Conservation (phyloP, 2,113 vertebrate species). For the Chaenocephalus aceratus region DNA sequence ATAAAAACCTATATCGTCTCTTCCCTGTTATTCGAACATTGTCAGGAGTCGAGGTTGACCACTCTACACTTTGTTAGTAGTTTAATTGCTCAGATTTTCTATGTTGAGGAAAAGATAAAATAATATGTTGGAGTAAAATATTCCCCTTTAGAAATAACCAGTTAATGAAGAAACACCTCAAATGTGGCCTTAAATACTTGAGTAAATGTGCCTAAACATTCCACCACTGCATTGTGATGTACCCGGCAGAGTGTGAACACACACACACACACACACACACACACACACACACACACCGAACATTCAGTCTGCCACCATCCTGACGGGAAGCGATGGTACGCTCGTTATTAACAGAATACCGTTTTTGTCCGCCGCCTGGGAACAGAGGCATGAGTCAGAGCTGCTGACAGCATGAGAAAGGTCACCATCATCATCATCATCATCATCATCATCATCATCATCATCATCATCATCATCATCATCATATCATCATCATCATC, state of each 20-base stretch:
- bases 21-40: background rate
- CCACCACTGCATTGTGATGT: background rate
- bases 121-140: background rate
- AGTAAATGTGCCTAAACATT: background rate
- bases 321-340: background rate
- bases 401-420: constrained; percentile 51
- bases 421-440: constrained; percentile 33
- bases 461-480: constrained; percentile 10
- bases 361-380: background rate
- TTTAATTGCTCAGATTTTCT: background rate
- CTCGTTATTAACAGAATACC: background rate
- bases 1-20: too few relatives aligned
- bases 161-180: background rate
- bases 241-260: background rate
- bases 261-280: too few relatives aligned
- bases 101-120: background rate
- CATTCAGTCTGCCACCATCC: background rate
- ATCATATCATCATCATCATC: constrained; percentile 34
- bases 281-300: too few relatives aligned
- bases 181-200: background rate
- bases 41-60: background rate
- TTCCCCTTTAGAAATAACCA: too few relatives aligned
- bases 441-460: constrained; percentile 17
- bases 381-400: constrained; percentile 52
- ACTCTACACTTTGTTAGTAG: background rate